Evolutionary conservation across 2,888 invertebrate genomes (phyloP).

Genomic region (Hydriomena furcata): DNA sequence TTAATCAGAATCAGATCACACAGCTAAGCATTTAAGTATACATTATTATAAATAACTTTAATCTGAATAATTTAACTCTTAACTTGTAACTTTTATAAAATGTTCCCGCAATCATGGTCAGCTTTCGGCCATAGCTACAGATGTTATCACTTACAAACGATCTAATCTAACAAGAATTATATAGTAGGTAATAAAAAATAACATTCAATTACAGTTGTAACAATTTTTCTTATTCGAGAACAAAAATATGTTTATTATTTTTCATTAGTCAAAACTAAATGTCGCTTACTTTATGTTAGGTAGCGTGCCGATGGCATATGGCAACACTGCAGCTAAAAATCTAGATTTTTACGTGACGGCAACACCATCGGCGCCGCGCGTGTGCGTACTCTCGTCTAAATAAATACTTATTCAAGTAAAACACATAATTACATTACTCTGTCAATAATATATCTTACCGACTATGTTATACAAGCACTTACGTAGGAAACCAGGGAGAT

Average conservation of each 20-base stretch:
- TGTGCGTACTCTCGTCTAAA: constrained; percentile 66
- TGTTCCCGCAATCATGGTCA: constrained; percentile 74
- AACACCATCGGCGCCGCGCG: constrained; percentile 51
- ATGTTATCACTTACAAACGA: constrained; percentile 63
- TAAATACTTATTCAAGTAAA: constrained; percentile 73
- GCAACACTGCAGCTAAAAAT: constrained; percentile 61
- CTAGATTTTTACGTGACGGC: constrained; percentile 53
- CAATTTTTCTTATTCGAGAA: constrained; percentile 73
- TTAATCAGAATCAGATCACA: constrained; percentile 82
- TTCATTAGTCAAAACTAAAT: constrained; percentile 77
- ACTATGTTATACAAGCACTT: constrained; percentile 79
- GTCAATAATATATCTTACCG: constrained; percentile 69
- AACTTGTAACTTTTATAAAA: constrained; percentile 74
- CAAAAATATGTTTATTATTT: constrained; percentile 73
- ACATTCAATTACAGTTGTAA: constrained; percentile 74
- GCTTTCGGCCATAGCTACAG: constrained; percentile 56
- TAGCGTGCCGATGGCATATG: constrained; percentile 61
- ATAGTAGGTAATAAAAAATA: constrained; percentile 66
- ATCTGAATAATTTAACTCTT: constrained; percentile 79
- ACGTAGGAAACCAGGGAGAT: constrained; percentile 45
- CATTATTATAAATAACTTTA: constrained; percentile 77
- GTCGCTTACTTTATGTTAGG: constrained; percentile 72
- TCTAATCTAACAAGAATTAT: constrained; percentile 57
- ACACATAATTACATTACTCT: constrained; percentile 69
- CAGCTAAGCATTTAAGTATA: constrained; percentile 78